Conservation (phyloP, 1,140 invertebrate species). For the Drosophila nigromelanica region DNA sequence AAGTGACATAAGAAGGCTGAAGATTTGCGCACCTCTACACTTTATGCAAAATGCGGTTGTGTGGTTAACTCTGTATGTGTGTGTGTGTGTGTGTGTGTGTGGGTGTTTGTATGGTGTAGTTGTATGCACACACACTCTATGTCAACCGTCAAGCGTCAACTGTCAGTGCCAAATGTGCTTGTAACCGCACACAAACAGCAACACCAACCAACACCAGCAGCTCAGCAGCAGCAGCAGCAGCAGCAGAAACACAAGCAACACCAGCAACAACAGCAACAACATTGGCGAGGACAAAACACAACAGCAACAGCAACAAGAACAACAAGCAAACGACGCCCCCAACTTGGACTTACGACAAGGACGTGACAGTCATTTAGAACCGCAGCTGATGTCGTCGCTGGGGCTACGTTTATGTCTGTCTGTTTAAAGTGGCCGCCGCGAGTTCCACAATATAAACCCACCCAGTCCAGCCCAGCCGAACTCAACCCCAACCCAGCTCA, state of each 20-base stretch:
- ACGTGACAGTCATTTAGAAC: slow-evolving; percentile 82
- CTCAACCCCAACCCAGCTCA: background rate
- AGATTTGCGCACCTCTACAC: slow-evolving; percentile 52
- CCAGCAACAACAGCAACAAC: slow-evolving; percentile 27
- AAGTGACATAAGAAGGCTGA: slow-evolving; percentile 49
- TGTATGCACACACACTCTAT: slow-evolving; percentile 54
- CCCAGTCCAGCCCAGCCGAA: background rate
- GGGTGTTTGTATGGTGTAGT: too few species aligned
- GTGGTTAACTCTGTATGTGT: slow-evolving; percentile 5
- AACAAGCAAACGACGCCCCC: slow-evolving; percentile 39
- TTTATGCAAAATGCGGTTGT: slow-evolving; percentile 53
- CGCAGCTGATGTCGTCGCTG: slow-evolving; percentile 47
- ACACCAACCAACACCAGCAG: slow-evolving; percentile 16
- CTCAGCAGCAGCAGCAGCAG: slow-evolving; percentile 17
- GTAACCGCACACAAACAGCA: slow-evolving; percentile 71
- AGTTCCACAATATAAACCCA: slow-evolving; percentile 28
- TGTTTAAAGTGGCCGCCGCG: slow-evolving; percentile 69
- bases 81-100: slow-evolving; percentile 12
- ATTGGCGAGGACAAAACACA: background rate
- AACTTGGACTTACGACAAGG: slow-evolving; percentile 77
- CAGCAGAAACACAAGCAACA: slow-evolving; percentile 27
- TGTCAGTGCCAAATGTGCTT: slow-evolving; percentile 83
- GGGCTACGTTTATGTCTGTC: slow-evolving; percentile 31
- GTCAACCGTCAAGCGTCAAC: slow-evolving; percentile 80
- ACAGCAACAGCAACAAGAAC: slow-evolving; percentile 14